phyloP scores from a whole-genome alignment of 2,113 vertebrate genomes.

The Bujurquina vittata region DNA sequence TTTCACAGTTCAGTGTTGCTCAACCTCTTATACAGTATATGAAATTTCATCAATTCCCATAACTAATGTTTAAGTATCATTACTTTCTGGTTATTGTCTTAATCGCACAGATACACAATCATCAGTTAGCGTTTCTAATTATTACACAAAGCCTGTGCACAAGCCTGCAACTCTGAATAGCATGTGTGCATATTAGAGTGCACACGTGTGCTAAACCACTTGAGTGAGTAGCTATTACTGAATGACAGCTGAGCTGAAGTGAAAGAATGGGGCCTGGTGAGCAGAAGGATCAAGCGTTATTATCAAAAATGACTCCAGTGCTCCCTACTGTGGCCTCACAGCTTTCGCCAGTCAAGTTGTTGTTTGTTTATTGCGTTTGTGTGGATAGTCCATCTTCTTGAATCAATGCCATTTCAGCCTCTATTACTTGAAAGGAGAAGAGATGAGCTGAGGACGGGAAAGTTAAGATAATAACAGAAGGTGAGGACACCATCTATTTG shows the following conservation, averaged over 20 bases:
- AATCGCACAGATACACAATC: conserved; percentile 63
- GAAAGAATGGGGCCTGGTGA: conserved; percentile 57
- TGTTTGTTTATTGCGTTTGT: conserved; percentile 64
- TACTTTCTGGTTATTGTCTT: conserved; percentile 68
- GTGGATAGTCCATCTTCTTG: conserved; percentile 38
- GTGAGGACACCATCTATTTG: conserved; percentile 3
- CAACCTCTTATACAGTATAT: conserved; percentile 56
- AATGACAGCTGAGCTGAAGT: conserved; percentile 60
- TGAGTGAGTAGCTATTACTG: conserved; percentile 33
- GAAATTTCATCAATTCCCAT: conserved; percentile 59
- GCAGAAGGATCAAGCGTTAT: conserved; percentile 62
- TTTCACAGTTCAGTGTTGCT: conserved; percentile 59
- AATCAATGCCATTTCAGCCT: conserved; percentile 57
- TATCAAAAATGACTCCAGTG: conserved; percentile 65
- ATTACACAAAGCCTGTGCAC: not conserved
- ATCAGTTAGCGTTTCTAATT: conserved; percentile 9
- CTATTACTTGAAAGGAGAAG: conserved; percentile 14
- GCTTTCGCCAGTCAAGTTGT: conserved; percentile 64
- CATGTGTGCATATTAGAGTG: not conserved
- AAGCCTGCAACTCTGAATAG: not conserved
- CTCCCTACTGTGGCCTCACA: conserved; percentile 58
- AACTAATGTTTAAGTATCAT: conserved; percentile 68
- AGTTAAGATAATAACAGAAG: conserved; percentile 22
- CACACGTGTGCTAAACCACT: conserved; percentile 1
- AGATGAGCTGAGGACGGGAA: conserved; percentile 19